Percentiles rank a stretch among this genome's conserved stretches.
Conservation (phyloP, 2,888 invertebrate genomes). For the Phortica okadai region DNA sequence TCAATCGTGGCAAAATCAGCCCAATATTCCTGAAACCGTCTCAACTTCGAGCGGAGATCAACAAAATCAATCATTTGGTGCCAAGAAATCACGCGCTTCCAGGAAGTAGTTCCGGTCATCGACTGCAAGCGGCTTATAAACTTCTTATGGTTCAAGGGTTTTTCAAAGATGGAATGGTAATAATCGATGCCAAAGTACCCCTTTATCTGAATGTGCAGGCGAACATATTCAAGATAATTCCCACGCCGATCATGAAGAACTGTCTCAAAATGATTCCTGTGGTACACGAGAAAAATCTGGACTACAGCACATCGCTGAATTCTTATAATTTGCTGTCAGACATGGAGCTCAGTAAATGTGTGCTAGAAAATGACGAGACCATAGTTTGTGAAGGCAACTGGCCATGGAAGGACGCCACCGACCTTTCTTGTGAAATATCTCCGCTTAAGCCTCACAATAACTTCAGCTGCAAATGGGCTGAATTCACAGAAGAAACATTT, state of each 20-base stretch:
- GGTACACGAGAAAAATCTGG: not conserved
- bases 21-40: not conserved
- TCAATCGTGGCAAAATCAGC: slow-evolving; percentile 1
- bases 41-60: not conserved
- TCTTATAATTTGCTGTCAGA: too few species aligned
- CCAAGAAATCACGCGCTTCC: not conserved
- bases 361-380: too few species aligned
- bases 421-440: not conserved
- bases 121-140: not conserved
- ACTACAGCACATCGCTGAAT: not conserved
- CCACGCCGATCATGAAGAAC: not conserved
- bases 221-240: not conserved
- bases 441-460: not conserved
- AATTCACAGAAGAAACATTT: not conserved
- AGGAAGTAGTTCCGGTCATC: not conserved
- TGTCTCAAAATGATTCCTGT: not conserved
- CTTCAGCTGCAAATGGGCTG: not conserved
- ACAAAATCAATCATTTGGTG: not conserved
- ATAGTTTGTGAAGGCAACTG: slow-evolving; percentile 18
- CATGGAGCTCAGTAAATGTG: too few species aligned
- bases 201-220: not conserved
- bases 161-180: not conserved
- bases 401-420: slow-evolving; percentile 2
- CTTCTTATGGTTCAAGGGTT: not conserved
- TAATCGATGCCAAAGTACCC: not conserved